Evolutionary conservation across 2,797 vertebrate genomes (phyloP), one percentile per base, ranked within the genome.

Genomic region (Enteromius argenteus): DNA sequence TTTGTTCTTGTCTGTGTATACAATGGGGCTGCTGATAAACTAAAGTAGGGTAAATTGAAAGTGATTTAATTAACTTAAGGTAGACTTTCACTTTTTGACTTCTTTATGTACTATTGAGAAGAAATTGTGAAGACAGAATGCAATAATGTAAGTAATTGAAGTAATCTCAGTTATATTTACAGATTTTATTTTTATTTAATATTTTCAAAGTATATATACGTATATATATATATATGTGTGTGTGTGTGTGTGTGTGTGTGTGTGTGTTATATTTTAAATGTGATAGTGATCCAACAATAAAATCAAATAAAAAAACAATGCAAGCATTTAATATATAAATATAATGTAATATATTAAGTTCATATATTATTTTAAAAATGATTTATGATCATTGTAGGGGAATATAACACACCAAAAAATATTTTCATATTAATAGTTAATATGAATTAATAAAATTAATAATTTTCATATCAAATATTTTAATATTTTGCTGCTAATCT

Each of bases 1-100:
- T 58, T 44, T 82, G 71, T 81, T 60, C 84, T 39, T 49, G 67
- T 84, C 78, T 66, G 60, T 58, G 7, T 85, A 81, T 64, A 60
- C 39, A 71, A 83, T 68, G 32, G 39, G 62, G 30, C 46, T 49
- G 46, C 46, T 66, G 49, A 82, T 85, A 87, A 89, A 85, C 67
- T 35, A 80, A 85, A 74, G 77, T 27, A 60, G 30, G 68, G 53
- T 58, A 19, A 35, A 51, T 79, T 76, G 15, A 86, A 86, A 82
- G 51, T 37, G 19, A 80, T 76, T 56, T 80, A 53, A 81, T 89
- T 85, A 80, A 82, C 71, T 80, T 68, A 62, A 53, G 13, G 58
- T 39, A 60, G 39, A 66, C 66, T 49, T 79, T 60, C 35, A 19
- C 30, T 42, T 62, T 32, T 72, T 44, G n/a, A 30, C 9, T 42